Percentiles rank a stretch among this genome's conserved stretches.
Evolutionary conservation across 2,888 invertebrate species (phyloP).

Genomic region (Caenorhabditis angaria): DNA sequence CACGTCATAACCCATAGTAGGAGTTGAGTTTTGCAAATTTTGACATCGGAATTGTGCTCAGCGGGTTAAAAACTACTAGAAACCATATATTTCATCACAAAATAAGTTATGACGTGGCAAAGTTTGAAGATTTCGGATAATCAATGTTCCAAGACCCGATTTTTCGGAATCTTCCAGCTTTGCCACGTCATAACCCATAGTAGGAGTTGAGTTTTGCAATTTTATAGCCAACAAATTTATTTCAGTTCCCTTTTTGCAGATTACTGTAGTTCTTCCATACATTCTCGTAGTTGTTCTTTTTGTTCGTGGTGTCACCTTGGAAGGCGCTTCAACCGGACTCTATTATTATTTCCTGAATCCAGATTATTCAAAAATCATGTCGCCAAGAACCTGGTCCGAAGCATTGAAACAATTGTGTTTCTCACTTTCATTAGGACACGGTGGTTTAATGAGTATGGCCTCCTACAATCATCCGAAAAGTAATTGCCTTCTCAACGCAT

Average conservation of each 20-base stretch:
- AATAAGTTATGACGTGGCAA: too few relatives aligned
- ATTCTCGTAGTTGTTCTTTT: conserved; percentile 48
- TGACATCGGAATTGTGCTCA: too few relatives aligned
- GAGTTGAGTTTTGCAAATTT: too few relatives aligned
- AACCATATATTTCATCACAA: too few relatives aligned
- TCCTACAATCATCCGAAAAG: conserved; percentile 60
- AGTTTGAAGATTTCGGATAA: too few relatives aligned
- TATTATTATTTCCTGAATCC: conserved; percentile 32
- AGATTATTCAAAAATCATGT: conserved; percentile 47
- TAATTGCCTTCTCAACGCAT: conserved; percentile 59
- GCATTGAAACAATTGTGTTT: conserved; percentile 66
- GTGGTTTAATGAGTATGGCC: conserved; percentile 61
- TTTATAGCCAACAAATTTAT: too few relatives aligned
- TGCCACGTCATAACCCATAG: too few relatives aligned
- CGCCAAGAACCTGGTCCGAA: conserved; percentile 53
- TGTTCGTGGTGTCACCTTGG: conserved; percentile 57
- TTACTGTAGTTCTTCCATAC: conserved; percentile 49
- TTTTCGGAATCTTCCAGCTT: too few relatives aligned
- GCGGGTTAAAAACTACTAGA: too few relatives aligned
- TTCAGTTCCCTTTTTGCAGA: conserved; percentile 6
- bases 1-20: too few relatives aligned
- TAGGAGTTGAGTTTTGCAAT: too few relatives aligned
- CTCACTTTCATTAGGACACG: conserved; percentile 62
- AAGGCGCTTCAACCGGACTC: conserved; percentile 58
- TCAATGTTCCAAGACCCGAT: too few relatives aligned